phyloP scores from a whole-genome alignment of 2,888 invertebrate genomes.

The Eupithecia pulchellata region DNA sequence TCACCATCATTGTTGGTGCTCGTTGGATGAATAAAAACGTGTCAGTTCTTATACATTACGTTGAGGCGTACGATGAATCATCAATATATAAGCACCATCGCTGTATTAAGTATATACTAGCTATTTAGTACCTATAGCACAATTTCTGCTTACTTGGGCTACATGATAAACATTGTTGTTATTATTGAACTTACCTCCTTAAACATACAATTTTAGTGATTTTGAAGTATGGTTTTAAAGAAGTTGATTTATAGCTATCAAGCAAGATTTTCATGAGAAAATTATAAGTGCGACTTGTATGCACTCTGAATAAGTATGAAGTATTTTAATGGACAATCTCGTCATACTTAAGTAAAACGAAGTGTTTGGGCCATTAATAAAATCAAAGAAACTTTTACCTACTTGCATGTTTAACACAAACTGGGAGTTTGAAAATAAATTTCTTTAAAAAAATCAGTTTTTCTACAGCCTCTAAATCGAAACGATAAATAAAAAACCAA shows the following conservation, averaged over 20 bases:
- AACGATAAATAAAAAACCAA: neutral
- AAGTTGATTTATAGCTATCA: neutral
- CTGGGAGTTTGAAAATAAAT: neutral
- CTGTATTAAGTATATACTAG: too few relatives aligned
- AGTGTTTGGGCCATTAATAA: neutral
- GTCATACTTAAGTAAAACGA: neutral
- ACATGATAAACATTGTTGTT: too few relatives aligned
- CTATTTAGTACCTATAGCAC: too few relatives aligned
- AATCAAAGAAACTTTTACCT: neutral
- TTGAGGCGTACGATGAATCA: neutral
- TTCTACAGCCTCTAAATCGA: neutral
- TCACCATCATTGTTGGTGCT: slow-evolving; percentile 45
- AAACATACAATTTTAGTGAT: neutral
- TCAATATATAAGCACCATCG: too few relatives aligned
- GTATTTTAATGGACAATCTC: too few relatives aligned
- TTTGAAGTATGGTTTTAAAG: neutral
- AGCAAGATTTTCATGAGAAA: neutral
- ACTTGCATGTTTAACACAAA: too few relatives aligned
- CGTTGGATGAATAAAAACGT: slow-evolving; percentile 52
- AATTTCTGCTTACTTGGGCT: too few relatives aligned
- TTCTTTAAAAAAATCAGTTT: neutral
- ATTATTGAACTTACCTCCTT: neutral
- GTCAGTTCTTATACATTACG: slow-evolving; percentile 28
- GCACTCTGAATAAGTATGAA: neutral
- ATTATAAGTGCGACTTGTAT: neutral